Percentiles rank a stretch among this genome's conserved stretches.
phyloP scores from a whole-genome alignment of 2,888 invertebrate genomes.

The Drosophila helvetica region DNA sequence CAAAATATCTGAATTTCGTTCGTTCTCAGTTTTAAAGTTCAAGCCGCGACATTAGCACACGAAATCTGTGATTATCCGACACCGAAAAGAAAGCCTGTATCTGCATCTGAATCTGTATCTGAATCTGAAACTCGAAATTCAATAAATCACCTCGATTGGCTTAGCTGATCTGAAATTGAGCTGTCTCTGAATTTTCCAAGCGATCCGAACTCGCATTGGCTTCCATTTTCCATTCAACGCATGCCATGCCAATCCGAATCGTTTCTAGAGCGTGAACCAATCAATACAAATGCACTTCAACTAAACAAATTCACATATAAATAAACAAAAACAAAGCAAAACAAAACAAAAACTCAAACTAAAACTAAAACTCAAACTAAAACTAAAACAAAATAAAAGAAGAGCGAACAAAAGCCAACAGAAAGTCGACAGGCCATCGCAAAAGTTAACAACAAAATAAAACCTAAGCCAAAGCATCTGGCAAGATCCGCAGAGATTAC shows the following conservation, averaged over 20 bases:
- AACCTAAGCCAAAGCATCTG: conserved; percentile 25
- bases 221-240: too few relatives aligned
- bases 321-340: conserved; percentile 11
- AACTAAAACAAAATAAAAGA: conserved; percentile 8
- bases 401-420: conserved; percentile 11
- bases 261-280: conserved; percentile 45
- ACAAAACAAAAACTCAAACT: conserved; percentile 11
- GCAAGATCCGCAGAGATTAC: conserved; percentile 10
- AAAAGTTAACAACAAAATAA: conserved; percentile 1
- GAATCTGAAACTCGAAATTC: neutral
- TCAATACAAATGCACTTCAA: conserved; percentile 34
- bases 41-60: conserved; percentile 79
- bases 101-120: too few relatives aligned
- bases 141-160: neutral
- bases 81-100: neutral
- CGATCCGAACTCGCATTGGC: neutral
- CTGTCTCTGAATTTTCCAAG: neutral
- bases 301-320: conserved; percentile 3
- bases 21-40: conserved; percentile 77
- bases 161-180: too few relatives aligned
- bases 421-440: neutral
- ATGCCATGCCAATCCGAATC: neutral
- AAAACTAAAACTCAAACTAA: conserved; percentile 3
- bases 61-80: conserved; percentile 70
- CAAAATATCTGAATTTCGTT: conserved; percentile 57